Evolutionary conservation across 2,888 invertebrate species (phyloP), one percentile per base, ranked within the genome.

Genomic region (Drosophila testacea): DNA sequence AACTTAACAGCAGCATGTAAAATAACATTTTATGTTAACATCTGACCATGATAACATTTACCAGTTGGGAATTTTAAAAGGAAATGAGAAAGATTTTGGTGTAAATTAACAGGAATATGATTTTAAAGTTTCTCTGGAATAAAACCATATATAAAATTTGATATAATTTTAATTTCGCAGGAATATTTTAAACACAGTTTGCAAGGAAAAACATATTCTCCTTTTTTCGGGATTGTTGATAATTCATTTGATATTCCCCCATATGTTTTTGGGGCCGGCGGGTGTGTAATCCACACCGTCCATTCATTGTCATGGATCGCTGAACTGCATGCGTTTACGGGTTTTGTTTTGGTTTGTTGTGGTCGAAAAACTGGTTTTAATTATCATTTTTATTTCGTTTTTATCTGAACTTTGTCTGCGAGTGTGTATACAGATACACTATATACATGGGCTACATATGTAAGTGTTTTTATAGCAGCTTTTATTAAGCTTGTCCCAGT

Each of bases 401-500:
- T 41, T 55, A 57, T 54, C 57, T 46, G 46, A 54, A 56, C 47
- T 44, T 65, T 56, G 60, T 55, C 48, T 50, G 52, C 47, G 27
- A 55, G 44, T 65, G 28, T 50, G 47, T 46, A 41, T 38, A 46
- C 36, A 6, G 9, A 9, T 32, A 51, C 6, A 44, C 16, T 22
- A 46, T n/a, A 34, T 60, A 44, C 2, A 51, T 34, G 47, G 22
- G 28, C 50, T 22, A 22, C 22, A 22, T 22, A 69, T 61, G 51
- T 46, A 57, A 59, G 28, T 60, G 39, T 60, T 42, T 79, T 77
- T 80, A 63, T 61, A 32, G 48, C 68, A 55, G 73, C 68, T 78
- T 72, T 87, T 87, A 70, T 81, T 63, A 68, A 73, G 77, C 72
- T 79, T 86, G 83, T 84, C 79, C 89, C 77, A 79, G 75, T 84